Evolutionary conservation across 1,140 invertebrate species (phyloP), one percentile per base, ranked within the genome.

Genomic region (Hypsibius dujardini): DNA sequence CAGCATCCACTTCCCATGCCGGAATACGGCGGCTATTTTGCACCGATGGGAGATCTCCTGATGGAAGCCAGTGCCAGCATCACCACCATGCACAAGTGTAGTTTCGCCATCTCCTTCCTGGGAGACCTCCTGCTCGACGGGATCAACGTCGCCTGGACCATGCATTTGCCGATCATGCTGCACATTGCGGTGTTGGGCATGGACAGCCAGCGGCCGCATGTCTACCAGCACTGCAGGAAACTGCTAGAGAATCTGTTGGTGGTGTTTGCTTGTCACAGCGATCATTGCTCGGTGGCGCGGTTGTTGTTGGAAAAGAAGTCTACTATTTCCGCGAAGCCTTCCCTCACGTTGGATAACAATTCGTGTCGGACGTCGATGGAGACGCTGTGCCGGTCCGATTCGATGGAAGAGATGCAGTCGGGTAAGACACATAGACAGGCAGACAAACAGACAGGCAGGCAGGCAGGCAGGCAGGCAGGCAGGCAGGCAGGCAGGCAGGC

Each of bases 21-120:
- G 1, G 95, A 97, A 77, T 98, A 96, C 79, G 95, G 95, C 1
- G 95, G 95, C 1, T 96, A 94, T 80, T 98, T 96, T 82, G 93
- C 94, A 2, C 92, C 91, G 7, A 83, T 98, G 12, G 93, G 90
- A 14, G 90, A 95, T 77, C 93, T 93, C 77, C 79, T 98, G 59
- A 93, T 94, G 0, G 89, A 93, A 75, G 73, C 73, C 46, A 69
- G 45, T 60, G 72, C 50, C 47, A 59, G 28, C 73, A 46, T 73
- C 40, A 69, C 3, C 14, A 1, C 47, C 46, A 40, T 73, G 2
- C 71, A 46, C 79, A 94, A 92, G 76, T 97, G 92, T 77, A 96
- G 97, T 79, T 88, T 98, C 59, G 92, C 94, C 0, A 88, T 98
- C 0, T 96, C 98, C 89, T 81, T 99, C 62, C 81, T 98, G 2